Evolutionary conservation across 2,797 vertebrate species (phyloP).

Genomic region (Threskiornis aethiopicus): DNA sequence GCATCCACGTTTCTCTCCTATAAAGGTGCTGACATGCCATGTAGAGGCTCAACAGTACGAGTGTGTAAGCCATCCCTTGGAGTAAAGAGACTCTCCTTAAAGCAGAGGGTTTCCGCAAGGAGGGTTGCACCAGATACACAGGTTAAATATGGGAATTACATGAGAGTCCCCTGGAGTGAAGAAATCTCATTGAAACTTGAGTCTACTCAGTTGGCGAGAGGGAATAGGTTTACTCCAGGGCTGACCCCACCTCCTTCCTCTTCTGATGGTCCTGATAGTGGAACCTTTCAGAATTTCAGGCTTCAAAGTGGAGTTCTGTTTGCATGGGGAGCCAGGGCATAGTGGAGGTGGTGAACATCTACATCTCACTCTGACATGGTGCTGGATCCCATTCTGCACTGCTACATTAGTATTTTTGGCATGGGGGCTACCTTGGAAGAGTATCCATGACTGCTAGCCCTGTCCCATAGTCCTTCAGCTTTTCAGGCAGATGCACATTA

Average conservation of each 20-base stretch:
- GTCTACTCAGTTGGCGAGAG: fast-evolving
- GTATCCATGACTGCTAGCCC: background rate
- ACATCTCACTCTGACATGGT: background rate
- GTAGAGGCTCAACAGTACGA: background rate
- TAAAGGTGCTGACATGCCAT: background rate
- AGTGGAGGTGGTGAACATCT: background rate
- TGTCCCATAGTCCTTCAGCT: background rate
- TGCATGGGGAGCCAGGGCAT: background rate
- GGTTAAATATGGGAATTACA: background rate
- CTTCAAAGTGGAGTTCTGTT: background rate
- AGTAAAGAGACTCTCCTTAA: background rate
- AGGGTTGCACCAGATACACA: background rate
- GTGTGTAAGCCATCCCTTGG: background rate
- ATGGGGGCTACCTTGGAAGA: background rate
- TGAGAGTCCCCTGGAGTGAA: background rate
- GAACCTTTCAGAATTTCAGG: background rate
- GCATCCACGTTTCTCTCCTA: fast-evolving
- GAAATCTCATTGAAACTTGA: background rate
- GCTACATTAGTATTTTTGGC: background rate
- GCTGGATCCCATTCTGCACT: background rate
- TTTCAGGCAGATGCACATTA: background rate
- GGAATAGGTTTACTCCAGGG: fast-evolving
- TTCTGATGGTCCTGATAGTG: background rate
- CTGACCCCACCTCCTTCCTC: background rate
- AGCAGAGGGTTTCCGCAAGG: background rate